Evolutionary conservation across 2,113 vertebrate genomes (phyloP), one percentile per base, ranked within the genome.

Genomic region (Saguinus midas): DNA sequence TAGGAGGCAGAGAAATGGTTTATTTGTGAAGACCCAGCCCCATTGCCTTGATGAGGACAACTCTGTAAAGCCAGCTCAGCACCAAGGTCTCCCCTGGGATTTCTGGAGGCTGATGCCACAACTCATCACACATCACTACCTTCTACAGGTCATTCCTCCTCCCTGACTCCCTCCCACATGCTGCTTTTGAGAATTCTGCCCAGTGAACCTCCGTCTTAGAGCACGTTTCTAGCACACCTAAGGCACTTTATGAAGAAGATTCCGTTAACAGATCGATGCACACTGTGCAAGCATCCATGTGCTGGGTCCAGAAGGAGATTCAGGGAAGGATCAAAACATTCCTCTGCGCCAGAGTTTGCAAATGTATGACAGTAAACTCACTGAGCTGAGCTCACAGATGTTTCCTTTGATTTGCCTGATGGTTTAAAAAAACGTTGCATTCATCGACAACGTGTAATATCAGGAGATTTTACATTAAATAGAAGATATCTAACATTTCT

Each of bases 361-460:
- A 16, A 18, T 43, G 1, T 1, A 5, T 1, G 35, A 40, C 27
- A 16, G 20, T 6, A 14, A 68, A 37, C 18, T 3, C n/a, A n/a
- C 68, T 11, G 23, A 18, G 25, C 2, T 32, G 23, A 79, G 73
- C 20, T 70, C 27, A 72, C 6, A 10, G 20, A 20, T 32, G 35
- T 7, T 12, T 86, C 27, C 35, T 91, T 45, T 21, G 29, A 52
- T 75, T 68, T 48, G 18, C 40, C 35, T n/a, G 25, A 43, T 40
- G 25, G 40, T 70, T 80, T 50, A n/a, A 23, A 92, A 35, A 16
- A 82, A 45, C 3, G 27, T 35, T 64, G 10, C 29, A 11, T 14
- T 43, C 16, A 13, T 16, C 8, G 37, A 3, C 21, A 55, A 29
- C 8, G 25, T 32, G 52, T 55, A 52, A 23, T 40, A 23, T 20